Evolutionary conservation across 1,140 invertebrate species (phyloP).

Genomic region (Copidosoma floridanum): DNA sequence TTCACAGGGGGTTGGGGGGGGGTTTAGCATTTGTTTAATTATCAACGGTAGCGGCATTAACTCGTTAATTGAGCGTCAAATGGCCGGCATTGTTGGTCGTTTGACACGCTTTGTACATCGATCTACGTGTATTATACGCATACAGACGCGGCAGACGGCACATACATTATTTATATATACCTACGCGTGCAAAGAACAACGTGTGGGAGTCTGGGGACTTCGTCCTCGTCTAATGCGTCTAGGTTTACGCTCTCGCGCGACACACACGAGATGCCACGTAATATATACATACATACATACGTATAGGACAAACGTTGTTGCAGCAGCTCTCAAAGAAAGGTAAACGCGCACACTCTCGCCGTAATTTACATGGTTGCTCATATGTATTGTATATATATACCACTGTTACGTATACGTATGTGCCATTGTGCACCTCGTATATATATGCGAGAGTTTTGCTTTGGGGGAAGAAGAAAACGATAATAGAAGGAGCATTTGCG

Average conservation of each 20-base stretch:
- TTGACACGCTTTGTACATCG: conserved; percentile 53
- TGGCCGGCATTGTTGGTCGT: conserved; percentile 48
- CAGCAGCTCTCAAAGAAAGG: not conserved
- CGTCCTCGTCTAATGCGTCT: conserved; percentile 27
- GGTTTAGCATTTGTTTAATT: conserved; percentile 57
- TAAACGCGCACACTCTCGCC: not conserved
- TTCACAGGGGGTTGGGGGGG: too few relatives aligned
- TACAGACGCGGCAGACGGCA: not conserved
- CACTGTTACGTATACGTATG: not conserved
- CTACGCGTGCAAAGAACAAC: too few relatives aligned
- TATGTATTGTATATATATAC: not conserved
- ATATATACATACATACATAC: conserved; percentile 32
- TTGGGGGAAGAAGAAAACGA: not conserved
- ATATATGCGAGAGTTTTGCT: too few relatives aligned
- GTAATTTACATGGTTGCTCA: conserved; percentile 1
- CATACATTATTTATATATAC: too few relatives aligned
- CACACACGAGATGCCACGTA: conserved; percentile 15
- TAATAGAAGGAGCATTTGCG: too few relatives aligned
- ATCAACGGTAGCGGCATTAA: conserved; percentile 56
- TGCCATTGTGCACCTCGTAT: too few relatives aligned
- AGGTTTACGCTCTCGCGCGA: conserved; percentile 27
- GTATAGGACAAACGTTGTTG: not conserved
- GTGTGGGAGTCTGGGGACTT: conserved; percentile 30
- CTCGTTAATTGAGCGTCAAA: conserved; percentile 59
- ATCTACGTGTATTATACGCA: conserved; percentile 14